phyloP scores from a whole-genome alignment of 2,113 vertebrate species.

The Chascanopsetta lugubris region DNA sequence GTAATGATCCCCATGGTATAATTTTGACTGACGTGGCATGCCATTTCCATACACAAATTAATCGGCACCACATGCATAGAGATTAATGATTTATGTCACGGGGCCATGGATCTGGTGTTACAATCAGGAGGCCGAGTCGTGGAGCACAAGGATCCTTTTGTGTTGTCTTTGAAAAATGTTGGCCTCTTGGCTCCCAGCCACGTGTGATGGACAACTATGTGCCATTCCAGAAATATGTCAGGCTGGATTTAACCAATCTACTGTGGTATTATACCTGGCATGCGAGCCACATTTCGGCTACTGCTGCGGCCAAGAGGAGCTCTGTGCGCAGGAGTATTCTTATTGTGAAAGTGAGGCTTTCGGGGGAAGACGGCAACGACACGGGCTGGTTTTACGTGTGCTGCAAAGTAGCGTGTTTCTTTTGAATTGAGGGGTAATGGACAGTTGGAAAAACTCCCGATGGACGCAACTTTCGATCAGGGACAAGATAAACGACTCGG shows the following conservation, averaged over 20 bases:
- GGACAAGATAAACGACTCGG: slow-evolving; percentile 15
- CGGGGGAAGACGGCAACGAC: no score
- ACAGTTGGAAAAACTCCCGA: slow-evolving; percentile 4
- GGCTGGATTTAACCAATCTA: slow-evolving; percentile 48
- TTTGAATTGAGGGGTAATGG: slow-evolving; percentile 17
- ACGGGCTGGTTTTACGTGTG: no score
- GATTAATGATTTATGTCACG: slow-evolving; percentile 64
- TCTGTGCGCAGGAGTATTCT: slow-evolving; percentile 40
- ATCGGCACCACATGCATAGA: slow-evolving; percentile 53
- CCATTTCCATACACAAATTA: slow-evolving; percentile 66
- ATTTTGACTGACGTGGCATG: slow-evolving; percentile 43
- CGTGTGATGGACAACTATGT: slow-evolving; percentile 49
- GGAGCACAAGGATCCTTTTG: slow-evolving; percentile 65
- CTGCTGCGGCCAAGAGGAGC: slow-evolving; percentile 44
- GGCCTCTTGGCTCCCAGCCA: slow-evolving; percentile 39
- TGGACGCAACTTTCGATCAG: neutral
- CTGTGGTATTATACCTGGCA: slow-evolving; percentile 67
- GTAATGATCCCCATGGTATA: slow-evolving; percentile 23
- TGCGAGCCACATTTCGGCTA: slow-evolving; percentile 45
- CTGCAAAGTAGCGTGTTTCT: slow-evolving; percentile 11
- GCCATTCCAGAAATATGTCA: slow-evolving; percentile 69
- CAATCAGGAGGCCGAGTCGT: slow-evolving; percentile 41
- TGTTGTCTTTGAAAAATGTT: slow-evolving; percentile 48
- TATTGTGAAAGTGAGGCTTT: slow-evolving; percentile 46
- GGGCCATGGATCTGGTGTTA: slow-evolving; percentile 40